These are phyloP conservation scores for Drosophila nigrodunni DNA, from an alignment of 1,140 invertebrate species.

Conservation along the genomic window DNA sequence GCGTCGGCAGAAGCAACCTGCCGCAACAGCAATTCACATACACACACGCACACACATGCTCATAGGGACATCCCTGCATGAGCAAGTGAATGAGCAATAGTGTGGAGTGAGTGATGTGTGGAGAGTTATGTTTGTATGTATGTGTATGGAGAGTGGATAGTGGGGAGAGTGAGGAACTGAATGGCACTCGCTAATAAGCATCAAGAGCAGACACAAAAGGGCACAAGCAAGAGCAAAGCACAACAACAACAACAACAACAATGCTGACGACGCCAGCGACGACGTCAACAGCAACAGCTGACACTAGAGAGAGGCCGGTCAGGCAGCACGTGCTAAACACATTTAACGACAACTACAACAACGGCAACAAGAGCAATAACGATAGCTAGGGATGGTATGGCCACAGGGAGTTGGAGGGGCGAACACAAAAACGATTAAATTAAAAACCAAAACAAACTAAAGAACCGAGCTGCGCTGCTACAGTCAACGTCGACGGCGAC, in stretches of 20 bases:
- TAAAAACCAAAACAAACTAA: conserved; percentile 82
- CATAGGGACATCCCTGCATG: conserved; percentile 42
- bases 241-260: conserved; percentile 46
- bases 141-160: conserved; percentile 24
- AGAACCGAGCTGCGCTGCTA: conserved; percentile 64
- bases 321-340: conserved; percentile 79
- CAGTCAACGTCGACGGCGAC: conserved; percentile 40
- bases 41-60: conserved; percentile 10
- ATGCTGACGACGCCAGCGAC: not conserved
- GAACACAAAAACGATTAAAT: conserved; percentile 79
- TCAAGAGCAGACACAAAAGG: conserved; percentile 81
- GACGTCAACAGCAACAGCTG: conserved; percentile 40
- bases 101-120: conserved; percentile 43
- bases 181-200: conserved; percentile 80
- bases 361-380: conserved; percentile 49
- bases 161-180: conserved; percentile 53
- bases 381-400: conserved; percentile 21
- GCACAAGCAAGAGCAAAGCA: conserved; percentile 56
- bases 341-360: conserved; percentile 79
- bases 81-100: conserved; percentile 16
- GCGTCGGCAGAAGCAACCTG: conserved; percentile 47
- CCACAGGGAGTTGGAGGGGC: conserved; percentile 10
- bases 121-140: not conserved
- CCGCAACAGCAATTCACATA: conserved; percentile 42
- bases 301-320: conserved; percentile 64